Base-by-base conservation (phyloP, 2,797 vertebrate species). In the Hypotaenidia philippensis region DNA sequence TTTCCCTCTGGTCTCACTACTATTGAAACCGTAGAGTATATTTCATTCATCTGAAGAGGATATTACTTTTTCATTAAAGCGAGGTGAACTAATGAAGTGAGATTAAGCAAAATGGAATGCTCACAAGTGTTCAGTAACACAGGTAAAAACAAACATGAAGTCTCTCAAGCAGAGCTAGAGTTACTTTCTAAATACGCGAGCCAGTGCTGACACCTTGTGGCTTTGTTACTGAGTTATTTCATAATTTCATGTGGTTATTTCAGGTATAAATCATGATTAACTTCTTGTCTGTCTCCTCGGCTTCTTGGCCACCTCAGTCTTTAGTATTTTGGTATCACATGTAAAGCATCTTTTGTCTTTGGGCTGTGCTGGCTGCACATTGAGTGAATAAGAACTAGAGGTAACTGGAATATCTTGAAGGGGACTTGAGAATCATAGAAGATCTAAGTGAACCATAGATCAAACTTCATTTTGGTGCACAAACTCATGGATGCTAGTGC, bases 121-220 rank as follows among this genome's bases (percentile, higher is more conserved):
- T 72, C 34, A 31, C 34, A 63, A 63, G 56, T 34, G 27, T n/a
- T 78, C 32, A 55, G 31, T 44, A 71, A 34, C 4, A 15, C 16
- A 26, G 18, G 21, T 60, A 60, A 21, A 63, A 91, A 87, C 13
- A 70, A 69, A 32, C 20, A 11, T 52, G 19, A 22, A 44, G 25
- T 8, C 7, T 61, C 20, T 63, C 13, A 8, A 17, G 21, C 21
- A 80, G 47, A 40, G 4, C 9, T 14, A 31, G 8, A 8, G 18
- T 63, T 49, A 18, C 59, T 84, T 82, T 87, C 74, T 71, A 52
- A 69, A 76, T 32, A 50, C 0, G 0, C 10, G 66, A 59, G 47
- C 13, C 34, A 52, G 26, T 89, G 75, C 90, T 96, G 95, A 95
- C 96, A 93, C 83, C 96, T 96, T 87, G 94, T 95, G 96, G 96